Conservation (phyloP, 92 coral and sea anemone species). For the Parazoanthus darwini region DNA sequence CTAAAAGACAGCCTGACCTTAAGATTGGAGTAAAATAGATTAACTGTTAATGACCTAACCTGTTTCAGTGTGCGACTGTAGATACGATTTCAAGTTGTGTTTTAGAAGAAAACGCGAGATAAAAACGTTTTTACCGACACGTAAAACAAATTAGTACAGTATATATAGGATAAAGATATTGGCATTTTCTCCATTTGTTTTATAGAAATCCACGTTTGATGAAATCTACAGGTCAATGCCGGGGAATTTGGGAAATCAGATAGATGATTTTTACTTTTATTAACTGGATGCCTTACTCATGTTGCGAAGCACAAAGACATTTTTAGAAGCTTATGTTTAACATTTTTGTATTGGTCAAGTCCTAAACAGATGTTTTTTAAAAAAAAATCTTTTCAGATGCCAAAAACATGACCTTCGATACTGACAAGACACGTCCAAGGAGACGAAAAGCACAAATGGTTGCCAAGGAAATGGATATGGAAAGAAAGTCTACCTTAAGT, state of each 20-base stretch:
- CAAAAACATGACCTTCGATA: constrained; percentile 90
- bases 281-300: too few relatives aligned
- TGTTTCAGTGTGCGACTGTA: not conserved
- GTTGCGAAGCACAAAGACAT: too few relatives aligned
- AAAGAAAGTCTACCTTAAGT: constrained; percentile 94
- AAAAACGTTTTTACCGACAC: too few relatives aligned
- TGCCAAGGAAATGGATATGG: constrained; percentile 84
- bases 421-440: constrained; percentile 83
- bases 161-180: not conserved
- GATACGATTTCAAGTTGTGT: not conserved
- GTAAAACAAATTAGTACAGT: too few relatives aligned
- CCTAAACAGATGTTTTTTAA: not conserved
- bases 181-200: not conserved
- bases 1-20: not conserved
- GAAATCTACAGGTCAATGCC: too few relatives aligned
- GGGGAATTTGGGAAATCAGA: too few relatives aligned
- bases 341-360: too few relatives aligned
- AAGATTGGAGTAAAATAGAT: not conserved
- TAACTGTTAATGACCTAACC: not conserved
- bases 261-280: too few relatives aligned
- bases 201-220: not conserved
- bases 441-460: constrained; percentile 84
- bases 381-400: constrained; percentile 61
- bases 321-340: too few relatives aligned
- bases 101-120: not conserved